Evolutionary conservation across 2,888 invertebrate genomes (phyloP), one percentile per base, ranked within the genome.

Genomic region (Drosophila sordidula): DNA sequence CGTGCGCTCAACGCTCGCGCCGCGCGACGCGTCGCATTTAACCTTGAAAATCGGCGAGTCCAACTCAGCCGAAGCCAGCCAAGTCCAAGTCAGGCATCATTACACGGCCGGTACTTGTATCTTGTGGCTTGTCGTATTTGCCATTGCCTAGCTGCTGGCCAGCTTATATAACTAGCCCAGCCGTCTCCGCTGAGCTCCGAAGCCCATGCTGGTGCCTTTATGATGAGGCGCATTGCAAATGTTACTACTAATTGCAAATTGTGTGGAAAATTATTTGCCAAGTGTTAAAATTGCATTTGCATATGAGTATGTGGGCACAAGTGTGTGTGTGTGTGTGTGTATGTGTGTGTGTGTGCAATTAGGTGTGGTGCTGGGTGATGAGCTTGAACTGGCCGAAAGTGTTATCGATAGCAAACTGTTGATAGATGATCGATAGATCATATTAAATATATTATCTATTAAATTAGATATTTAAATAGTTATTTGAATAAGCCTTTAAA

Each of bases 1-100:
- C 89, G 89, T 88, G 89, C 75, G 69, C 65, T 74, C 54, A 59
- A 56, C 76, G 77, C 38, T 39, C 77, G 82, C 77, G 81, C 22
- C 44, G 51, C 16, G 22, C 74, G 66, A 70, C 26, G 29, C 80
- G 72, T 73, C 52, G 45, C 55, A 41, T 59, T 57, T 87, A 90
- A 90, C 90, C 91, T 90, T 90, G 91, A 90, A 90, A 90, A 87
- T 82, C 88, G 70, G 89, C 79, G 79, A 82, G 86, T 50, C 47
- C 49, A 68, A 55, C 67, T 39, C 50, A 49, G 49, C 54, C 64
- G 46, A 57, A 65, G 64, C 58, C 55, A 39, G 34, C 57, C 47
- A 2, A 18, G 46, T 42, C 54, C 44, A 50, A 49, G 74, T 77
- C 79, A 70, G 71, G 64, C 77, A 76, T 71, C 72, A 77, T 77